phyloP scores from a whole-genome alignment of 1,140 invertebrate genomes.

The Magallana gigas region DNA sequence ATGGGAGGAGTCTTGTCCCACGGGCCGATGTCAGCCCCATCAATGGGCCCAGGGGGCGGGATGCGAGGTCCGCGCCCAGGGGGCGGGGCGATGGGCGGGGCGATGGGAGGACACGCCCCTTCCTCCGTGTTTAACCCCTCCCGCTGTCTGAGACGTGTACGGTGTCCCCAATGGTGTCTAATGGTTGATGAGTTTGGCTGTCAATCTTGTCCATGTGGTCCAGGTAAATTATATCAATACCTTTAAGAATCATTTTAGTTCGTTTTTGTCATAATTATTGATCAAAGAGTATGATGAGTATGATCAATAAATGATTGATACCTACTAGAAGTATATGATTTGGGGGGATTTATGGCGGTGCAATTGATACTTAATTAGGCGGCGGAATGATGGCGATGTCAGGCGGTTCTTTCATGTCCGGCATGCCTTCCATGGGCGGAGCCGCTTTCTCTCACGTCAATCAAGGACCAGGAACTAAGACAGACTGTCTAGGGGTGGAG shows the following conservation, averaged over 20 bases:
- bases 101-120: constrained; percentile 41
- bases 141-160: constrained; percentile 40
- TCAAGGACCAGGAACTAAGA: constrained; percentile 4
- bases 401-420: neutral
- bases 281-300: too few species aligned
- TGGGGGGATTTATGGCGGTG: too few species aligned
- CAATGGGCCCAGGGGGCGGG: constrained; percentile 8
- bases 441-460: constrained; percentile 7
- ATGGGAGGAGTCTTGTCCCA: neutral
- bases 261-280: too few species aligned
- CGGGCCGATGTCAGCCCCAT: constrained; percentile 37
- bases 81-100: neutral
- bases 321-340: too few species aligned
- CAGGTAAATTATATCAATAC: constrained; percentile 26
- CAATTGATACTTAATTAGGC: neutral
- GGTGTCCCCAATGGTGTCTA: constrained; percentile 50
- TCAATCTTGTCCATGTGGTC: constrained; percentile 54
- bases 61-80: constrained; percentile 43
- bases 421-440: constrained; percentile 32
- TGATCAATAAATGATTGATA: too few species aligned
- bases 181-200: constrained; percentile 51
- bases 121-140: constrained; percentile 42
- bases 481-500: constrained; percentile 13
- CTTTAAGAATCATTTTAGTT: too few species aligned
- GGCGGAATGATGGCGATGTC: constrained; percentile 11